A percentile compares a stretch with the other conserved stretches of the same genome.
Evolutionary conservation across 2,113 vertebrate genomes (phyloP).

Genomic region (Spilogale gracilis): DNA sequence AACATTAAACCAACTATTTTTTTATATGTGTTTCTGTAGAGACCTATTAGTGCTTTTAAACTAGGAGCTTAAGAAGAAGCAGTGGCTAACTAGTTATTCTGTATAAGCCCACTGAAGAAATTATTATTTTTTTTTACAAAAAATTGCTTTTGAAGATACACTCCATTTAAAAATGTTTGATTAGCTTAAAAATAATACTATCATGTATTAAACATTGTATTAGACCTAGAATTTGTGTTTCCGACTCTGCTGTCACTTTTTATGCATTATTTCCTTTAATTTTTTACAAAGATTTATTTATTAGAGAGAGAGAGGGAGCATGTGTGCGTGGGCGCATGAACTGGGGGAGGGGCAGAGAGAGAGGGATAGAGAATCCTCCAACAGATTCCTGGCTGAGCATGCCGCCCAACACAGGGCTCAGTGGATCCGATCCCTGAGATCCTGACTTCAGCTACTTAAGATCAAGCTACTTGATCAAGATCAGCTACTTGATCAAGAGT

Average conservation of each 20-base stretch:
- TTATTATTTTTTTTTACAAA: constrained; percentile 39
- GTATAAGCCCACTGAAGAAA: constrained; percentile 45
- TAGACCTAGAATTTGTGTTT: neutral
- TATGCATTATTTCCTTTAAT: neutral
- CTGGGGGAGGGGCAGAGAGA: neutral
- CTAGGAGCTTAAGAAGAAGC: constrained; percentile 11
- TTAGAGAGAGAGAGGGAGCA: neutral
- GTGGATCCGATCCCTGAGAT: neutral
- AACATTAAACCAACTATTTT: neutral
- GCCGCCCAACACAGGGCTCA: neutral
- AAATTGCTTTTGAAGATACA: neutral
- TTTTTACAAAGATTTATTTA: neutral
- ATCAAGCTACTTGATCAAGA: neutral
- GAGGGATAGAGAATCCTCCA: neutral
- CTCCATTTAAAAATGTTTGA: neutral
- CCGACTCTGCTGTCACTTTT: neutral
- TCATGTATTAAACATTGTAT: neutral
- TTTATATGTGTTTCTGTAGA: neutral
- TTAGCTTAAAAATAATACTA: neutral
- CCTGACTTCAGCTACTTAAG: neutral
- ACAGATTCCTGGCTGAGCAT: neutral
- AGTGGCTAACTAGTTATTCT: constrained; percentile 72
- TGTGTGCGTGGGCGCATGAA: too few relatives aligned
- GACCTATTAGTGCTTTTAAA: neutral
- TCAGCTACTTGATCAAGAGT: neutral